Conservation (phyloP, 2,797 vertebrate genomes). For the Mormyrus hasselquistii region DNA sequence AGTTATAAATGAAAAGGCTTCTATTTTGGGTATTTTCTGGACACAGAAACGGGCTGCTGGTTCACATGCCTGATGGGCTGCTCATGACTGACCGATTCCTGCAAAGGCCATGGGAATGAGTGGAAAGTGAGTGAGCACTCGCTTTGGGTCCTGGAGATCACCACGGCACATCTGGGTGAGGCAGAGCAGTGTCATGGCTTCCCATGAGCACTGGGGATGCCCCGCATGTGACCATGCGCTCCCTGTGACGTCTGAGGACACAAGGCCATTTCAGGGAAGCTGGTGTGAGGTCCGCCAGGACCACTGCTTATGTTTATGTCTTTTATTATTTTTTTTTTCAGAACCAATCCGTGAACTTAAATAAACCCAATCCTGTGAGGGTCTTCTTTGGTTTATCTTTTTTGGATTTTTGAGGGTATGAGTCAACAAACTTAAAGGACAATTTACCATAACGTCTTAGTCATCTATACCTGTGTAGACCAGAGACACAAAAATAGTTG, state of each 20-base stretch:
- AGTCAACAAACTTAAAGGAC: not conserved
- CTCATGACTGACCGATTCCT: not conserved
- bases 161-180: not conserved
- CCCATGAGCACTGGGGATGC: not conserved
- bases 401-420: not conserved
- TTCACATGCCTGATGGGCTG: not conserved
- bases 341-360: not conserved
- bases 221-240: not conserved
- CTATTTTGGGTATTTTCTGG: not conserved
- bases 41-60: not conserved
- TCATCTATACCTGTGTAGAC: not conserved
- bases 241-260: not conserved
- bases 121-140: not conserved
- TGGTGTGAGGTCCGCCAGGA: not conserved
- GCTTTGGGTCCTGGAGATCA: not conserved
- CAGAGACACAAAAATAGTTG: not conserved
- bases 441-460: not conserved
- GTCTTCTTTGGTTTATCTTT: not conserved
- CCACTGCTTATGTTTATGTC: not conserved
- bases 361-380: not conserved
- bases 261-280: not conserved
- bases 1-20: not conserved
- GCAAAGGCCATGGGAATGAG: constrained; percentile 2
- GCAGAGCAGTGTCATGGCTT: not conserved
- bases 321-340: not conserved